Conservation (phyloP, 1,140 invertebrate species). For the Heliothis subflexa region DNA sequence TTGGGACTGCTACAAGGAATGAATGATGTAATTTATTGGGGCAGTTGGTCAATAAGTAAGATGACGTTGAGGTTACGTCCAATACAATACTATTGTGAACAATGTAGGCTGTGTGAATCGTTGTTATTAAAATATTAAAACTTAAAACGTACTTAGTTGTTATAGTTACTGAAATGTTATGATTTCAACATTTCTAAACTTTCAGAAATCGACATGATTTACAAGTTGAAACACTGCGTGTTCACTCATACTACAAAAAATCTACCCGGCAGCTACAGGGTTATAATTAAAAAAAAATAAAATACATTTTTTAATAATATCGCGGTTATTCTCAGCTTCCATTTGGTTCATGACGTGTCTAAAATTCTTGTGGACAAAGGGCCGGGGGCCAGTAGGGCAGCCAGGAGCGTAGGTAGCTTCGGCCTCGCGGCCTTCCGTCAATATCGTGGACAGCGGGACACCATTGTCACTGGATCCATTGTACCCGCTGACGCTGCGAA, state of each 20-base stretch:
- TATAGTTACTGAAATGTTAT: slow-evolving; percentile 12
- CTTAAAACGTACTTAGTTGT: background rate
- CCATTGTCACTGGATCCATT: slow-evolving; percentile 81
- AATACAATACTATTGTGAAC: slow-evolving; percentile 29
- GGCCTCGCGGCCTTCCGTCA: slow-evolving; percentile 79
- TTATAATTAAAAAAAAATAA: slow-evolving; percentile 68
- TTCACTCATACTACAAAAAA: background rate
- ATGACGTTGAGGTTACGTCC: slow-evolving; percentile 14
- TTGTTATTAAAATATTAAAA: slow-evolving; percentile 16
- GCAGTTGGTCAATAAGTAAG: slow-evolving; percentile 30
- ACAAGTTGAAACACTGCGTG: background rate
- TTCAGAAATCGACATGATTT: background rate
- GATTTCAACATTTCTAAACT: background rate
- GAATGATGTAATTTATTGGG: slow-evolving; percentile 43
- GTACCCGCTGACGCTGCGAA: slow-evolving; percentile 72
- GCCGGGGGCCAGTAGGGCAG: slow-evolving; percentile 63
- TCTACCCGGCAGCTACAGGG: background rate
- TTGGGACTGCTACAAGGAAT: slow-evolving; percentile 31
- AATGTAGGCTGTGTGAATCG: slow-evolving; percentile 14
- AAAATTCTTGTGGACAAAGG: slow-evolving; percentile 78
- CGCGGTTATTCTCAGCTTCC: slow-evolving; percentile 70
- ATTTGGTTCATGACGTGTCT: slow-evolving; percentile 75
- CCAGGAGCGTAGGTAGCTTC: slow-evolving; percentile 83
- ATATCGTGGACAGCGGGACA: slow-evolving; percentile 83
- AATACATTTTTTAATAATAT: slow-evolving; percentile 60